These are phyloP conservation scores for Tenebrosternarchus preto DNA, from an alignment of 2,113 vertebrate species.

Conservation along the genomic window DNA sequence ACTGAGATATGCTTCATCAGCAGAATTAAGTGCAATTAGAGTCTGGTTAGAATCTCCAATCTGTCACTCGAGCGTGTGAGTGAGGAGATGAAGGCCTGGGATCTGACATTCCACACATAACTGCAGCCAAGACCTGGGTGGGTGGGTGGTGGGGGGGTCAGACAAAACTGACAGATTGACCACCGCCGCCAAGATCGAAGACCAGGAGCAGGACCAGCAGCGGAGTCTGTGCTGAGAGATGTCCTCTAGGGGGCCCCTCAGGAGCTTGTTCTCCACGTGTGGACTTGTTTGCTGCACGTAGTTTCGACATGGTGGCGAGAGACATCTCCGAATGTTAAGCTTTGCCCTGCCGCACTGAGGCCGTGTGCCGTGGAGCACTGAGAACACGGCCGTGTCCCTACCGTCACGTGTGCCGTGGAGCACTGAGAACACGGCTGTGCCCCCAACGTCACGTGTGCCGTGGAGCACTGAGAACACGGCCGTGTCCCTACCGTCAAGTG, in stretches of 20 bases:
- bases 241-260: no score
- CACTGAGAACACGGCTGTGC: not conserved
- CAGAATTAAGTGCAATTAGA: conserved; percentile 47
- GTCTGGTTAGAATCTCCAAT: conserved; percentile 32
- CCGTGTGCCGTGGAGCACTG: not conserved
- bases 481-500: not conserved
- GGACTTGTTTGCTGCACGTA: no score
- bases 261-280: no score
- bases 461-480: not conserved
- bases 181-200: not conserved
- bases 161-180: conserved; percentile 51
- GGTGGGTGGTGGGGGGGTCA: conserved; percentile 17
- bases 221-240: conserved; percentile 1
- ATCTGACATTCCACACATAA: conserved; percentile 68
- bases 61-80: conserved; percentile 57
- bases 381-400: not conserved
- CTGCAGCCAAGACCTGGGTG: conserved; percentile 46
- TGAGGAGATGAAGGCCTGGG: conserved; percentile 56
- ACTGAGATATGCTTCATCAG: conserved; percentile 44
- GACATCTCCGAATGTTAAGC: no score
- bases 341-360: no score
- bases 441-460: not conserved
- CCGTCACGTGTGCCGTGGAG: not conserved
- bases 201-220: not conserved
- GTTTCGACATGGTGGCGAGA: no score